Percentiles rank a stretch among this genome's conserved stretches.
Evolutionary conservation across 2,888 invertebrate genomes (phyloP).

Genomic region (Sepiola atlantica): DNA sequence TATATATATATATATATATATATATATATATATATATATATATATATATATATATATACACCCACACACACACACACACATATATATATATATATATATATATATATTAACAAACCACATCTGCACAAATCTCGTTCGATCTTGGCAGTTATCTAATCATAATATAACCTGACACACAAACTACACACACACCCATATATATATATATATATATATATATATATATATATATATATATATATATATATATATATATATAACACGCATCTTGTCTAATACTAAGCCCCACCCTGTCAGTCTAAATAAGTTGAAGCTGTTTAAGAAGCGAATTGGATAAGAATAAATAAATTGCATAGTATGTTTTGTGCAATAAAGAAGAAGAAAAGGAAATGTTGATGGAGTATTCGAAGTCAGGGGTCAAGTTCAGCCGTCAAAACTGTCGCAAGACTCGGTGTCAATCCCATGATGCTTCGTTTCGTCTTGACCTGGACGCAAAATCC

Average conservation of each 20-base stretch:
- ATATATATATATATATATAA: background rate
- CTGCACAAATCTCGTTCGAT: too few species aligned
- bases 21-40: background rate
- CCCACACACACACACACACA: background rate
- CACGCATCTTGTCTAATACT: too few species aligned
- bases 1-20: background rate
- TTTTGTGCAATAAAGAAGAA: background rate
- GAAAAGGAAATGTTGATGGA: background rate
- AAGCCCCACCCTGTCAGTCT: too few species aligned
- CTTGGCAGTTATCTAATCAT: too few species aligned
- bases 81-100: background rate
- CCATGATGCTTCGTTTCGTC: background rate
- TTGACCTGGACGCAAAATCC: background rate
- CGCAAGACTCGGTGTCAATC: background rate
- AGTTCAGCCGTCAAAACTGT: background rate
- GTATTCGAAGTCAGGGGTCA: background rate
- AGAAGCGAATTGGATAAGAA: background rate
- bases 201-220: background rate
- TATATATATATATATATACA: background rate
- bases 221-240: background rate
- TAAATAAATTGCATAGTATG: background rate
- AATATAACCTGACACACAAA: too few species aligned
- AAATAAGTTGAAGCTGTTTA: background rate
- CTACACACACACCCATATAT: background rate
- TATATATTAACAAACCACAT: too few species aligned